Conservation (phyloP, 1,140 invertebrate species). For the Drosophila novamexicana region DNA sequence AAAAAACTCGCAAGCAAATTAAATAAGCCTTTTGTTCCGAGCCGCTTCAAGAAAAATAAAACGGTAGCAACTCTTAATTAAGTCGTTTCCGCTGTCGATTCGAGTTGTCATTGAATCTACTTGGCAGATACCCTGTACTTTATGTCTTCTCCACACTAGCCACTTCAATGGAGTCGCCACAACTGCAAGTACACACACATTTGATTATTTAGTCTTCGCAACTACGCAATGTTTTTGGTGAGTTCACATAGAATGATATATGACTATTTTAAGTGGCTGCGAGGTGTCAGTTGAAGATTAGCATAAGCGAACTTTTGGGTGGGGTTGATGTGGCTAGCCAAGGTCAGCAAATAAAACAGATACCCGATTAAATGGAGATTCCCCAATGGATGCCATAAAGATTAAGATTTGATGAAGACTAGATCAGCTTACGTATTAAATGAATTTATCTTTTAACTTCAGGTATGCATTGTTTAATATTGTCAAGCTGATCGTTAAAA, state of each 20-base stretch:
- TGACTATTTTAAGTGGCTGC: conserved; percentile 37
- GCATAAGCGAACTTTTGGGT: conserved; percentile 13
- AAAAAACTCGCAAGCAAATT: conserved; percentile 45
- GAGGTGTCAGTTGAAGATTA: conserved; percentile 15
- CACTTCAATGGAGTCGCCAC: conserved; percentile 72
- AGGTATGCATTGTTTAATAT: too few species aligned
- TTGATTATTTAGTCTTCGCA: conserved; percentile 5
- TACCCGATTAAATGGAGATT: background rate
- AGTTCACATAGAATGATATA: conserved; percentile 61
- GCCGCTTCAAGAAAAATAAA: conserved; percentile 41
- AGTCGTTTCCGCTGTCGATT: conserved; percentile 50
- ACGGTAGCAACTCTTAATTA: conserved; percentile 64
- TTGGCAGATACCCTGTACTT: conserved; percentile 1
- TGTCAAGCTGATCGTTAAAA: too few species aligned
- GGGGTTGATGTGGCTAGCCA: background rate
- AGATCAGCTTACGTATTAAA: too few species aligned
- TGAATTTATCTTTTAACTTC: too few species aligned
- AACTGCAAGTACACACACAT: conserved; percentile 64
- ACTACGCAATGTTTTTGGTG: conserved; percentile 17
- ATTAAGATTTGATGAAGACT: background rate
- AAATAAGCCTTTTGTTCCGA: conserved; percentile 61
- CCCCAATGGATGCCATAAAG: background rate
- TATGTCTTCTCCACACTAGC: conserved; percentile 62
- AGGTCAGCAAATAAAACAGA: conserved; percentile 7
- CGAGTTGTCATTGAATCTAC: conserved; percentile 38